Percentiles rank a stretch among this genome's conserved stretches.
These are phyloP conservation scores for Pygoscelis antarcticus DNA, from an alignment of 2,113 vertebrate species.

Conservation along the genomic window DNA sequence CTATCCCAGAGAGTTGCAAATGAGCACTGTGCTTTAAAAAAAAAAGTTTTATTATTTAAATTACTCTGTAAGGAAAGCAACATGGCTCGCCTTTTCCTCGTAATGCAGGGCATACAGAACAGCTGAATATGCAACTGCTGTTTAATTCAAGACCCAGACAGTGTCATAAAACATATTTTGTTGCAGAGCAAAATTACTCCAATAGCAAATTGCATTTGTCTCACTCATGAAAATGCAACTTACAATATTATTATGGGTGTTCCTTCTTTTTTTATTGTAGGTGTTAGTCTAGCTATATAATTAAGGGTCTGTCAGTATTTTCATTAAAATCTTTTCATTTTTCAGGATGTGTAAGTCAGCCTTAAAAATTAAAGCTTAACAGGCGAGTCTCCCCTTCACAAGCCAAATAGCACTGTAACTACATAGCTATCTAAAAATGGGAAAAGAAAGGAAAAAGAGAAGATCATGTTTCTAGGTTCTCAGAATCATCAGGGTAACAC, in stretches of 20 bases:
- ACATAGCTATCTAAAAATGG: neutral
- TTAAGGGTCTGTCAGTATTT: slow-evolving; percentile 37
- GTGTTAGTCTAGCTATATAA: slow-evolving; percentile 25
- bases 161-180: slow-evolving; percentile 34
- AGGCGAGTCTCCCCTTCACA: neutral
- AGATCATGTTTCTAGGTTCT: neutral
- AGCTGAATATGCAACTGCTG: slow-evolving; percentile 34
- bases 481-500: neutral
- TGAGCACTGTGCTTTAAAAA: neutral
- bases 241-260: slow-evolving; percentile 17
- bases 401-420: neutral
- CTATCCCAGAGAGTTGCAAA: neutral
- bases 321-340: slow-evolving; percentile 47
- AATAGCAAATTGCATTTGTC: slow-evolving; percentile 51
- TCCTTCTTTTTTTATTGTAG: neutral
- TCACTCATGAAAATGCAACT: neutral
- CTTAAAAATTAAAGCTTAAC: neutral
- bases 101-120: slow-evolving; percentile 7
- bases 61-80: neutral
- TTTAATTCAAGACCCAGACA: slow-evolving; percentile 30
- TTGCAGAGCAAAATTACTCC: slow-evolving; percentile 34
- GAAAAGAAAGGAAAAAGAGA: neutral
- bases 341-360: neutral
- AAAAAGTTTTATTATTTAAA: neutral
- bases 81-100: neutral